phyloP scores from a whole-genome alignment of 2,888 invertebrate genomes.

The Ophion slaviceki region DNA sequence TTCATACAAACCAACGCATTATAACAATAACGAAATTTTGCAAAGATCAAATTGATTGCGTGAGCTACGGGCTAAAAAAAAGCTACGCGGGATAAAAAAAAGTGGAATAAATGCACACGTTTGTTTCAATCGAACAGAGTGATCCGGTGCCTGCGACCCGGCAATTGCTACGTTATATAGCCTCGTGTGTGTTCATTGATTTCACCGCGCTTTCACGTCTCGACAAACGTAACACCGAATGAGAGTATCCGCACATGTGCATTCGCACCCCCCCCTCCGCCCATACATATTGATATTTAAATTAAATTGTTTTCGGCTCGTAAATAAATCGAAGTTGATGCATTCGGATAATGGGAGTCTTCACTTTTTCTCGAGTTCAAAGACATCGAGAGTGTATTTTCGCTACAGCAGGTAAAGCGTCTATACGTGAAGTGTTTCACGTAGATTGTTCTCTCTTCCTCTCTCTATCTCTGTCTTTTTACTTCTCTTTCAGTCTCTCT shows the following conservation, averaged over 20 bases:
- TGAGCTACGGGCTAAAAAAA: background rate
- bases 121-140: constrained; percentile 15
- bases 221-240: constrained; percentile 23
- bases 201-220: constrained; percentile 19
- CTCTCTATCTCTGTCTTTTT: constrained; percentile 6
- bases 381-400: constrained; percentile 17
- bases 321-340: constrained; percentile 50
- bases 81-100: background rate
- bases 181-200: constrained; percentile 22
- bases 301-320: constrained; percentile 49
- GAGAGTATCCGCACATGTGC: constrained; percentile 14
- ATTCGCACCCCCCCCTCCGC: background rate
- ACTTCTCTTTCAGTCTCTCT: background rate
- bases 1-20: background rate
- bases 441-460: constrained; percentile 60
- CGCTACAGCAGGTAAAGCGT: constrained; percentile 8
- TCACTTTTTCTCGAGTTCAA: constrained; percentile 6
- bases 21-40: background rate
- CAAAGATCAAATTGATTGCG: background rate
- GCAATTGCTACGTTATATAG: background rate
- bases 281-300: constrained; percentile 4
- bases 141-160: background rate
- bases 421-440: background rate
- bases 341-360: constrained; percentile 48
- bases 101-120: background rate